Evolutionary conservation across 2,888 invertebrate genomes (phyloP).

Genomic region (Harpagoxenus sublaevis): DNA sequence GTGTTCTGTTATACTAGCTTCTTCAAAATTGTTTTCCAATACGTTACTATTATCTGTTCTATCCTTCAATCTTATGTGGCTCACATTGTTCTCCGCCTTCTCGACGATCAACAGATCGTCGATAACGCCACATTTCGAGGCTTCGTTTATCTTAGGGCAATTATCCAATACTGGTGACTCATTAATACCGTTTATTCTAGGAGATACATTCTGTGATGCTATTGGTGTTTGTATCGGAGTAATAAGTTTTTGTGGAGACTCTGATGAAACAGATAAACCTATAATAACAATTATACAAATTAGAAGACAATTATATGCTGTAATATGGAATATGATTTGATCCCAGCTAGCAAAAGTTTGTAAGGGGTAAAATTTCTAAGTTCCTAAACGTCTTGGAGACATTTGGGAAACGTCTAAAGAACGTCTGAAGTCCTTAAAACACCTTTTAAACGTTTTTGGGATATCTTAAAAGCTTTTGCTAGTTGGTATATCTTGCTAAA

Average conservation of each 20-base stretch:
- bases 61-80: conserved; percentile 79
- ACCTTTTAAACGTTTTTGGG: too few relatives aligned
- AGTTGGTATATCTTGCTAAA: neutral
- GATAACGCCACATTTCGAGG: conserved; percentile 47
- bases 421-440: too few relatives aligned
- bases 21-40: conserved; percentile 61
- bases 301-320: neutral
- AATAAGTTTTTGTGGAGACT: conserved; percentile 81
- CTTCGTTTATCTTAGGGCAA: conserved; percentile 36
- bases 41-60: conserved; percentile 76
- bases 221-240: conserved; percentile 81
- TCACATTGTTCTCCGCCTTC: conserved; percentile 79
- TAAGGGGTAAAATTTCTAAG: too few relatives aligned
- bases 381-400: too few relatives aligned
- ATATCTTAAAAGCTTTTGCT: too few relatives aligned
- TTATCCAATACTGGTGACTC: conserved; percentile 62
- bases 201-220: conserved; percentile 78
- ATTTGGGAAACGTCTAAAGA: too few relatives aligned
- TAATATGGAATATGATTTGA: neutral
- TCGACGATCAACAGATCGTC: conserved; percentile 82
- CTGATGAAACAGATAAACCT: conserved; percentile 84
- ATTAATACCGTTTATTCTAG: conserved; percentile 80
- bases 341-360: too few relatives aligned
- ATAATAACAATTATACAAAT: conserved; percentile 44
- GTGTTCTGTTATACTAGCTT: conserved; percentile 66